Percentiles rank a stretch among this genome's conserved stretches.
phyloP scores from a whole-genome alignment of 2,113 vertebrate species.

The Eulacestoma nigropectus region DNA sequence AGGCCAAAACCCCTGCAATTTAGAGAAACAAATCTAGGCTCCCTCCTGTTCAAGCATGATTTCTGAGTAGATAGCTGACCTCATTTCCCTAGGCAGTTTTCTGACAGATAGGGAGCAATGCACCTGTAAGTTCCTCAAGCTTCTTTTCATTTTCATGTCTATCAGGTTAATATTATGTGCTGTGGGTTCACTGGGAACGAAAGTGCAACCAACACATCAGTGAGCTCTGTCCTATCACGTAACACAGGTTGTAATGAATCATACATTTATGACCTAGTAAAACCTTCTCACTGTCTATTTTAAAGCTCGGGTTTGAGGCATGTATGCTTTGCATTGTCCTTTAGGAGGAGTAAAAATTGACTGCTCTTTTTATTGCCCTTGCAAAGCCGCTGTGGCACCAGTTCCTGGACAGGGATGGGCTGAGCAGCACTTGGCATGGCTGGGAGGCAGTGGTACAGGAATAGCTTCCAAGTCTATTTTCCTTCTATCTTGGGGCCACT shows the following conservation, averaged over 20 bases:
- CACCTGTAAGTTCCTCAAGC: not conserved
- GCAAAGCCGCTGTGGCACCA: not conserved
- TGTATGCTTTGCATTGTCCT: not conserved
- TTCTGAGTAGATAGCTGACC: not conserved
- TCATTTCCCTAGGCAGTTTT: not conserved
- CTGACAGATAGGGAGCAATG: not conserved
- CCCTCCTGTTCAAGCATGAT: not conserved
- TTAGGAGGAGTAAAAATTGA: constrained; percentile 12
- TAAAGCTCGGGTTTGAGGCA: not conserved
- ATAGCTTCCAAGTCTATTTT: not conserved
- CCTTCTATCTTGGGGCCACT: not conserved
- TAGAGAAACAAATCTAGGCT: not conserved
- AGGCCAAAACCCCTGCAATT: not conserved
- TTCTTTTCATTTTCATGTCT: not conserved
- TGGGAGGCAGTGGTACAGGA: not conserved
- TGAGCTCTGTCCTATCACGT: not conserved
- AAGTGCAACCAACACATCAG: not conserved
- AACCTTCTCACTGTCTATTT: not conserved
- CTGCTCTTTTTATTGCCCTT: constrained; percentile 22
- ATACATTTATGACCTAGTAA: not conserved
- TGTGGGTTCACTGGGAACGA: not conserved
- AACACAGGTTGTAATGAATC: not conserved
- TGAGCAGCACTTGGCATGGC: accelerated
- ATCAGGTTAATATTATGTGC: not conserved
- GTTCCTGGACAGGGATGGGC: not conserved